Conservation (phyloP, 1,140 invertebrate genomes). For the Cotesia typhae region DNA sequence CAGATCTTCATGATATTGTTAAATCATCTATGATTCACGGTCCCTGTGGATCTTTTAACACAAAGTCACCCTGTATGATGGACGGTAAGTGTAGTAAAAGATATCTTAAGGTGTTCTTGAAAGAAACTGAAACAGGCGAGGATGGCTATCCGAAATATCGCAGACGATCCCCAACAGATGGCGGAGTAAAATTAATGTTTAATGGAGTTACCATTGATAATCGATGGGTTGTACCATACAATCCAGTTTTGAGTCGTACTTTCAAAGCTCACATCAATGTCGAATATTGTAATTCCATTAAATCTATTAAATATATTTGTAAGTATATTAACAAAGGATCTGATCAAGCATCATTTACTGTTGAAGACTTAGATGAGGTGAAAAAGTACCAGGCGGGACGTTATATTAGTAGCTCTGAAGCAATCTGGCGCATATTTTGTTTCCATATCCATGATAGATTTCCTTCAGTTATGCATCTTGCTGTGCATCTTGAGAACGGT, state of each 20-base stretch:
- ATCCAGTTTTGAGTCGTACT: slow-evolving; percentile 61
- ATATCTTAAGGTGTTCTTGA: slow-evolving; percentile 49
- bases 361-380: slow-evolving; percentile 41
- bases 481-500: slow-evolving; percentile 54
- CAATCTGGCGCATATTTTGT: slow-evolving; percentile 60
- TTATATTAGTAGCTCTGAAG: slow-evolving; percentile 61
- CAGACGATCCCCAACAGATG: slow-evolving; percentile 18
- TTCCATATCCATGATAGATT: slow-evolving; percentile 59
- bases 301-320: too few relatives aligned
- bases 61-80: slow-evolving; percentile 29
- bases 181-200: slow-evolving; percentile 12
- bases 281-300: slow-evolving; percentile 42
- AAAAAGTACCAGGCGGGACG: slow-evolving; percentile 54
- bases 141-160: slow-evolving; percentile 47
- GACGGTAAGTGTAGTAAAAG: slow-evolving; percentile 40
- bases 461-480: slow-evolving; percentile 42
- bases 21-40: slow-evolving; percentile 47
- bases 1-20: slow-evolving; percentile 21
- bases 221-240: slow-evolving; percentile 68
- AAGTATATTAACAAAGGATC: too few relatives aligned
- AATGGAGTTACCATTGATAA: slow-evolving; percentile 58
- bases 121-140: slow-evolving; percentile 48
- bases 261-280: slow-evolving; percentile 59
- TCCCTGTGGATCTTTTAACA: slow-evolving; percentile 46
- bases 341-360: too few relatives aligned